phyloP scores from a whole-genome alignment of 2,113 vertebrate species.

The Microtus oregoni region DNA sequence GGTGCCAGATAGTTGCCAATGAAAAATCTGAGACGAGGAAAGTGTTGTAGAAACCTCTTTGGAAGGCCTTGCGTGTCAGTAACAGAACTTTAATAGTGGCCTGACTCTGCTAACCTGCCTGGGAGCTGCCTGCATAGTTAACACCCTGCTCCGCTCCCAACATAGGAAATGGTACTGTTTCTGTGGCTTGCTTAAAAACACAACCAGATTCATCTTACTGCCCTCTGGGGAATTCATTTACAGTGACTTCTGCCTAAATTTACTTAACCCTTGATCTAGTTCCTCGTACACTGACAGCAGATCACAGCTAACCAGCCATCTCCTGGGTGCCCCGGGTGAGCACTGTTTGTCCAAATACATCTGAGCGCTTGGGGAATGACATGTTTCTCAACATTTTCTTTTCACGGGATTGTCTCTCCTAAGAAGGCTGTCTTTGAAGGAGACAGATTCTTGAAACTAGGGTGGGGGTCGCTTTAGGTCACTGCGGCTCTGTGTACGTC shows the following conservation, averaged over 20 bases:
- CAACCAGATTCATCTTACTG: constrained; percentile 2
- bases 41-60: not conserved
- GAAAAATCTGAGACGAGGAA: not conserved
- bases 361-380: not conserved
- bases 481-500: not conserved
- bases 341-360: not conserved
- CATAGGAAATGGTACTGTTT: constrained; percentile 6
- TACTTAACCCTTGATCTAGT: constrained; percentile 65
- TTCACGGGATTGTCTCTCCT: constrained; percentile 28
- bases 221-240: constrained; percentile 40
- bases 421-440: constrained; percentile 27
- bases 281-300: constrained; percentile 53
- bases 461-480: not conserved
- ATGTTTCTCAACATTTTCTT: not conserved
- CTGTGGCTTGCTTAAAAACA: not conserved
- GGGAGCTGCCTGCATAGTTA: constrained; percentile 7
- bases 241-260: constrained; percentile 48
- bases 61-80: not conserved
- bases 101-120: not conserved
- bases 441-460: constrained; percentile 40
- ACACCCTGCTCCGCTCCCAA: not conserved
- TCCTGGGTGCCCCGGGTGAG: not conserved
- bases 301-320: constrained; percentile 12
- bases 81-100: not conserved
- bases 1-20: not conserved